Evolutionary conservation across 35 echinoderm and acorn worm species (phyloP).

Genomic region (Eucidaris tribuloides): DNA sequence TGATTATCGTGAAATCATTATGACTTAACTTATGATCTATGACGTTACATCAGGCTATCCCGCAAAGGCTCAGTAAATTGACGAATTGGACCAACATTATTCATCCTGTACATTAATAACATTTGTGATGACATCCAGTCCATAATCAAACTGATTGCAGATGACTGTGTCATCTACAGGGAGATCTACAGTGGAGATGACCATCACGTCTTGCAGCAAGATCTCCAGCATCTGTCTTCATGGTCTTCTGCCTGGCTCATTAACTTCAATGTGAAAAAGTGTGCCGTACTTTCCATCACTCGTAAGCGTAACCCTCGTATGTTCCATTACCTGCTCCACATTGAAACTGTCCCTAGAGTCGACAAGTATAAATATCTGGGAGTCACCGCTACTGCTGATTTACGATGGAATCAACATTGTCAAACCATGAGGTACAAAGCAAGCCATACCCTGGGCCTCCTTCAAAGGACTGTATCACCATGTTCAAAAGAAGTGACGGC

Average conservation of each 20-base stretch:
- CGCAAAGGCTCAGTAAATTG: no score
- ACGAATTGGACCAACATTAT: background rate
- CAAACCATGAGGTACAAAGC: background rate
- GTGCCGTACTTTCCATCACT: constrained; percentile 17
- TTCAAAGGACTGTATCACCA: constrained; percentile 23
- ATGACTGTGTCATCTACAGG: constrained; percentile 40
- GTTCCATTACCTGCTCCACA: constrained; percentile 9
- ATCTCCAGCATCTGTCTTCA: constrained; percentile 24
- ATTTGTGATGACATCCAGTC: background rate
- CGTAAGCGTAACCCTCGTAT: constrained; percentile 24
- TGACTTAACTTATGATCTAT: no score
- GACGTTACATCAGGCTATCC: no score
- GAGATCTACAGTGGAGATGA: constrained; percentile 35
- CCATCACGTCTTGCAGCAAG: constrained; percentile 19
- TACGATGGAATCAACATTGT: background rate
- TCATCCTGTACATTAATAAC: background rate
- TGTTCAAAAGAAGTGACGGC: constrained; percentile 20
- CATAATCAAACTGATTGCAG: constrained; percentile 26
- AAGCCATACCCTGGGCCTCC: constrained; percentile 39
- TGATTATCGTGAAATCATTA: no score
- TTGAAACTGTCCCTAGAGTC: constrained; percentile 1
- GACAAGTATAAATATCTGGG: constrained; percentile 37
- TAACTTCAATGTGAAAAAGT: constrained; percentile 30
- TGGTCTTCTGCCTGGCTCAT: constrained; percentile 37
- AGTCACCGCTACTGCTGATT: background rate